A percentile compares a stretch with the other conserved stretches of the same genome.
Evolutionary conservation across 2,113 vertebrate genomes (phyloP).

Genomic region (Apaloderma vittatum): DNA sequence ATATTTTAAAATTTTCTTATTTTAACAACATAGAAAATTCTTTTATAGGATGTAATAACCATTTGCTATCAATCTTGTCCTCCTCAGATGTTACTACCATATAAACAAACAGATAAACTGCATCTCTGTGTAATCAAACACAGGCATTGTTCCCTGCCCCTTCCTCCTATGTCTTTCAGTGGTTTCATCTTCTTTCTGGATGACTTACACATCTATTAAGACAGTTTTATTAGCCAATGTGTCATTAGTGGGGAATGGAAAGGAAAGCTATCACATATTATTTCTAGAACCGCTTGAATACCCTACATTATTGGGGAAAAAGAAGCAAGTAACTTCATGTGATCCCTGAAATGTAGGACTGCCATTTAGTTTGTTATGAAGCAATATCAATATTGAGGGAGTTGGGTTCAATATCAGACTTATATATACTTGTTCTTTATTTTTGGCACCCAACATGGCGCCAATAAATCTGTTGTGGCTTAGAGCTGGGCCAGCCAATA

Average conservation of each 20-base stretch:
- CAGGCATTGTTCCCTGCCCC: not conserved
- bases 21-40: constrained; percentile 27
- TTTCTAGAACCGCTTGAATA: not conserved
- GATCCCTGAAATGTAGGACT: not conserved
- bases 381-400: too few species aligned
- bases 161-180: not conserved
- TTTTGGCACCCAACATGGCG: too few species aligned
- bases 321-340: not conserved
- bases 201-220: not conserved
- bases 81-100: not conserved
- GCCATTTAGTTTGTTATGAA: not conserved
- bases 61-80: not conserved
- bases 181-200: not conserved
- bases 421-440: too few species aligned
- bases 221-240: not conserved
- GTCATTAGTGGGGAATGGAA: not conserved
- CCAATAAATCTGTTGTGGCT: too few species aligned
- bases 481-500: too few species aligned
- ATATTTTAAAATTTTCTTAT: constrained; percentile 27
- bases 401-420: too few species aligned
- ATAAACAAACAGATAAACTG: constrained; percentile 44
- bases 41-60: constrained; percentile 40
- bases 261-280: not conserved
- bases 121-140: constrained; percentile 35
- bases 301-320: not conserved